Base-by-base conservation (phyloP, 2,797 vertebrate species). In the Rachycentron canadum region DNA sequence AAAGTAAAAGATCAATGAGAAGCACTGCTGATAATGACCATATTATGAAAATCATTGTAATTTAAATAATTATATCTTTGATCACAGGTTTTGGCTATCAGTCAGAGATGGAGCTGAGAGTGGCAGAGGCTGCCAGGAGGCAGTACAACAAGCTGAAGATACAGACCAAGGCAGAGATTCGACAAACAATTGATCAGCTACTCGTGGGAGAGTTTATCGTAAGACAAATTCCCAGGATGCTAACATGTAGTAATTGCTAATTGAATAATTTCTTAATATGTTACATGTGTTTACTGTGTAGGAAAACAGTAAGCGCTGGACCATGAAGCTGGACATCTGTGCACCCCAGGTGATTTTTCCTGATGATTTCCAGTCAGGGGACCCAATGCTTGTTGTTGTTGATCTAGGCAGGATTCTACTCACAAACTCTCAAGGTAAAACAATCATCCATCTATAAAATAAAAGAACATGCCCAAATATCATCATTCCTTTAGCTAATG, bases 141-240 rank as follows among this genome's bases (percentile, higher is more conserved):
- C 97, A 99, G 28, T 99, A 99, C 90, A 98, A 99, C 93, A 99
- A 97, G 82, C 94, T 99, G 86, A 99, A 99, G 91, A 98, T 99
- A 95, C 98, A 99, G 89, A 99, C 98, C 3, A 99, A 99, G 85
- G 97, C 97, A 8, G 98, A 99, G 92, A 99, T 99, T 86, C 94
- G 98, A 52, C 98, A 99, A 86, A 99, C 98, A 0, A 97, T 99
- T 0, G 98, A 99, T 78, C 97, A 98, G 36, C 94, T 99, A 6
- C 95, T 99, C 0, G 96, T 98, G 50, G 98, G 98, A 83, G 98
- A 99, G 83, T 99, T 99, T 88, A 99, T 99, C 91, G 98, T 99
- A 94, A 97, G 98, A 91, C 41, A 8, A 10, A 11, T 57, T 45
- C 16, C 19, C 43, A 59, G 36, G 7, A 55, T 11, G 23, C 13